Percentiles rank a stretch among this genome's conserved stretches.
These are phyloP conservation scores for Corydoras sp. DNA, from an alignment of 2,113 vertebrate genomes.

Conservation along the genomic window DNA sequence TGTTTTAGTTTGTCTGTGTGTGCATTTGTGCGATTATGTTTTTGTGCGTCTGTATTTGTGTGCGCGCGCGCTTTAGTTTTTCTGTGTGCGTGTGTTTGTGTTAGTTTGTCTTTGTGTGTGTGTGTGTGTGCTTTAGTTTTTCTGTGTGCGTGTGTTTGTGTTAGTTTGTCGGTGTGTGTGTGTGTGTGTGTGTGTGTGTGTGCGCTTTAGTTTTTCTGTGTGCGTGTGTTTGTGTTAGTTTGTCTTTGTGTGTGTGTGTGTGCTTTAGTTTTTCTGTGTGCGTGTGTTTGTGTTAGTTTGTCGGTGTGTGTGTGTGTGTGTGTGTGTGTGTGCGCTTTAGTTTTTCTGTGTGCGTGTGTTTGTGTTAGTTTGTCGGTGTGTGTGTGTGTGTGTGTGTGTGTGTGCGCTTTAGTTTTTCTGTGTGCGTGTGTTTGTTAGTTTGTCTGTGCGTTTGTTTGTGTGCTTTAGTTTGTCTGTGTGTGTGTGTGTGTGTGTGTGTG, in stretches of 20 bases:
- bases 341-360: conserved; percentile 26
- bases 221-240: conserved; percentile 33
- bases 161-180: conserved; percentile 27
- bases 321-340: conserved; percentile 16
- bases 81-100: conserved; percentile 31
- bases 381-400: conserved; percentile 23
- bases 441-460: conserved; percentile 29
- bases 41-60: too few relatives aligned
- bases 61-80: background rate
- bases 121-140: conserved; percentile 12
- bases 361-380: conserved; percentile 6
- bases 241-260: conserved; percentile 33
- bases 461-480: conserved; percentile 17
- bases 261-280: conserved; percentile 13
- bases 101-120: conserved; percentile 26
- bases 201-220: background rate
- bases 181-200: conserved; percentile 28
- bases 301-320: conserved; percentile 25
- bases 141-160: conserved; percentile 30
- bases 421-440: conserved; percentile 34
- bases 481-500: conserved; percentile 8
- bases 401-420: too few relatives aligned
- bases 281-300: conserved; percentile 27
- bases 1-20: too few relatives aligned
- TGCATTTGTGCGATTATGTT: too few relatives aligned